A percentile compares a stretch with the other conserved stretches of the same genome.
Conservation (phyloP, 2,113 vertebrate genomes). For the Xenus cinereus region DNA sequence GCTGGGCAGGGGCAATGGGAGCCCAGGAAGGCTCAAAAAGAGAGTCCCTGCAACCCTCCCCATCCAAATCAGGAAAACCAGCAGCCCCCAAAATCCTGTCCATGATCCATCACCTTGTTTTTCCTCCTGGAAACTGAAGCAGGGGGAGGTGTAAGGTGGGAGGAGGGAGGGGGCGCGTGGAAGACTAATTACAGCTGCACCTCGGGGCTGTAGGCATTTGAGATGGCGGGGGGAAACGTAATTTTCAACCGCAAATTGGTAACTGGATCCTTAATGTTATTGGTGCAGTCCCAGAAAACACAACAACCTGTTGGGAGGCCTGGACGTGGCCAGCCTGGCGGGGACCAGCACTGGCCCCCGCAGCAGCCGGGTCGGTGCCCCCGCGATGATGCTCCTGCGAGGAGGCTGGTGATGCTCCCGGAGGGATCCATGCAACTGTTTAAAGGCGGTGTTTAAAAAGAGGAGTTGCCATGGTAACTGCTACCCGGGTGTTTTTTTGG, state of each 20-base stretch:
- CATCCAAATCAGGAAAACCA: rapidly evolving
- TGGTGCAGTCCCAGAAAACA: background rate
- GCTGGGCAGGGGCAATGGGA: background rate
- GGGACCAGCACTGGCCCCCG: background rate
- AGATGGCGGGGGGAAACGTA: background rate
- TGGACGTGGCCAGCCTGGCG: background rate
- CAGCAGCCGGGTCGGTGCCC: background rate
- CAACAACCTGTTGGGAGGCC: background rate
- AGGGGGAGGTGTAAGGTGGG: background rate
- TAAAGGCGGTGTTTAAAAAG: constrained; percentile 17
- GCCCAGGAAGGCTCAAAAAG: background rate
- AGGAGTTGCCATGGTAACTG: constrained; percentile 46
- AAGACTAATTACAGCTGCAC: background rate
- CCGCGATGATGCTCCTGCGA: rapidly evolving
- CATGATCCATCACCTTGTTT: background rate
- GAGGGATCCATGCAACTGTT: background rate
- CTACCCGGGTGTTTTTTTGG: background rate
- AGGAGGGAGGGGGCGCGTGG: background rate
- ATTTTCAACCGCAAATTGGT: constrained; percentile 24
- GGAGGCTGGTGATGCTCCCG: rapidly evolving
- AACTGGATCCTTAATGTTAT: background rate
- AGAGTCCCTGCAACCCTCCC: background rate
- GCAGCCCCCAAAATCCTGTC: background rate
- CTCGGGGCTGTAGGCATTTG: background rate
- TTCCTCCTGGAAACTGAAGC: background rate